Base-by-base conservation (phyloP, 2,888 invertebrate species). In the Drosophila lutescens region DNA sequence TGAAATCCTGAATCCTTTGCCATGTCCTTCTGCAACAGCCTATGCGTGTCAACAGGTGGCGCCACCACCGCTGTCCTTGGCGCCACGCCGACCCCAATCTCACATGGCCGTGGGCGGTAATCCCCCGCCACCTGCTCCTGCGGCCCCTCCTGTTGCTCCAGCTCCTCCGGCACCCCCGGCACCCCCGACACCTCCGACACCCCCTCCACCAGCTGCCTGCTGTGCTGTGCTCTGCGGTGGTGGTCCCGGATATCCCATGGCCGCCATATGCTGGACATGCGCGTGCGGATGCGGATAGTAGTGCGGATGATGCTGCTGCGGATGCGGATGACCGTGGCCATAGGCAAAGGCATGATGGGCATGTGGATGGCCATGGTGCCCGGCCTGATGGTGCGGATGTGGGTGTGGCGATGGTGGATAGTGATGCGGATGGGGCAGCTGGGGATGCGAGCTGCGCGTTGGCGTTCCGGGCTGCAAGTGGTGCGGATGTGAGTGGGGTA, bases 21-120 rank as follows among this genome's bases (percentile, higher is more conserved):
- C 53, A 70, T 77, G 63, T 81, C 66, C 68, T 65, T 30, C 32
- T 54, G 65, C 55, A 74, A 55, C 75, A 75, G 76, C 69, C 59
- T 60, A 66, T 20, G 71, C 69, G 76, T 86, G 85, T 88, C 85
- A 86, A 86, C 89, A 86, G 89, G 85, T 86, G 87, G 89, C 87
- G 85, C 85, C 87, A 74, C 67, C 76, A 56, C 73, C 69, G 61
- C 51, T 56, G 32, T 70, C 80, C 69, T 83, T 88, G 86, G 79
- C 87, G 87, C 88, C 83, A 84, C 87, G 82, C 78, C 76, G 76
- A 76, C 80, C 87, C 85, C 88, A 88, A 66, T 86, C 87, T 85
- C 85, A 85, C 76, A 85, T 85, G 43, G 56, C 69, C 41, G 15
- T 49, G n/a, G 30, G 49, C 34, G 49, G 49, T 2, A 32, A 2